Base-by-base conservation (phyloP, 2,797 vertebrate genomes). In the Lepus townsendii region DNA sequence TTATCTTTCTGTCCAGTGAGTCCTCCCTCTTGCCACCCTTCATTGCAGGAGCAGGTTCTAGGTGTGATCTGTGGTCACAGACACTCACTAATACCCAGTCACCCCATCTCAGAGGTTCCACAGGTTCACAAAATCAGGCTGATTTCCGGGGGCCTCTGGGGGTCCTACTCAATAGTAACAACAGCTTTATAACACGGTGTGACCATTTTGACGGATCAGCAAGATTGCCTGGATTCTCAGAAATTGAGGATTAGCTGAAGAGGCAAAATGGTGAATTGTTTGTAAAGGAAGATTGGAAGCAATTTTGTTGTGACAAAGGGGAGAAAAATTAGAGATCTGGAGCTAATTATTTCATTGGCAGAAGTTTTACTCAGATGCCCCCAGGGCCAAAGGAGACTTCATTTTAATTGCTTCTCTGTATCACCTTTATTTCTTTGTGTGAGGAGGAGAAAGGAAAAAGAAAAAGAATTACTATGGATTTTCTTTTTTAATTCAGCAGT, bases 401-500 rank as follows among this genome's bases (percentile, higher is more conserved):
- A 32, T 95, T 94, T 96, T 96, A 96, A 93, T 95, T 95, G 80
- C 89, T 96, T 95, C 86, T 92, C 72, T 90, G 4, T 84, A 69
- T 88, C 71, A 54, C 42, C 13, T 96, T 83, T 87, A 76, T 82
- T 96, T 80, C 89, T 26, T 71, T 91, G 72, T 69, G 63, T 65
- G 88, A 72, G 83, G 84, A 94, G 62, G 62, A 47, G 90, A 91
- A 90, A 79, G 66, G 22, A 83, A 72, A 78, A 83, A 63, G 75
- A 11, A 19, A 90, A 78, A 68, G 82, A 92, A 94, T 94, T 85
- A 66, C 90, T 66, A 14, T 92, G 73, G 82, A 87, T 94, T 96
- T 97, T 96, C 88, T 60, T 88, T 98, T 98, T 94, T 96, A 95
- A 90, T 97, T 96, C 96, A 96, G 68, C 86, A 19, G 2, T 94